phyloP scores from a whole-genome alignment of 2,797 vertebrate species.

The Uromys caudimaculatus region DNA sequence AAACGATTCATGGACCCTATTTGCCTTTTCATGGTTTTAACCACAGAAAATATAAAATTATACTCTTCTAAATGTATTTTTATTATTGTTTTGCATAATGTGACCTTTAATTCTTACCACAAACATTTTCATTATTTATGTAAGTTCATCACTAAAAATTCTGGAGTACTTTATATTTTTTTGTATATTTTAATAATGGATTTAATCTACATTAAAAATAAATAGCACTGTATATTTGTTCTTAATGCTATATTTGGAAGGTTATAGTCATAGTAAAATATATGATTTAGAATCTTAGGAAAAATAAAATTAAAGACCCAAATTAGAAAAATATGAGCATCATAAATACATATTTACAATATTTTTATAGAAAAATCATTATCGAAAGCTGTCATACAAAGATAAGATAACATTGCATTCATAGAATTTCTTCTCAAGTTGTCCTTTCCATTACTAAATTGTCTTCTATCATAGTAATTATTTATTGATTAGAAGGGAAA shows the following conservation, averaged over 20 bases:
- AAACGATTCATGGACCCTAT: not conserved
- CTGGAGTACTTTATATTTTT: not conserved
- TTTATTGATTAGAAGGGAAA: not conserved
- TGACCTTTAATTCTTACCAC: not conserved
- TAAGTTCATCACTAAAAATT: not conserved
- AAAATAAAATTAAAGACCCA: not conserved
- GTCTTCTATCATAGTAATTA: not conserved
- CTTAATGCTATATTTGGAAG: not conserved
- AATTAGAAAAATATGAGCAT: not conserved
- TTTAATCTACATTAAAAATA: not conserved
- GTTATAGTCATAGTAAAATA: not conserved
- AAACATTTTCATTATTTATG: not conserved
- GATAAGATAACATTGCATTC: not conserved
- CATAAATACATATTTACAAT: not conserved
- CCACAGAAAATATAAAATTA: not conserved
- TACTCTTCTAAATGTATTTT: not conserved
- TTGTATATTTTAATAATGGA: not conserved
- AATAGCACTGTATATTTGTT: not conserved
- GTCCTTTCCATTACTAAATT: constrained; percentile 7
- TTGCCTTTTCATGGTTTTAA: constrained; percentile 30
- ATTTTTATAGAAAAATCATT: not conserved
- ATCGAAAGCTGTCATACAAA: not conserved
- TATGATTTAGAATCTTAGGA: not conserved
- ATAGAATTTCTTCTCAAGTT: not conserved
- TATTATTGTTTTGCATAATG: constrained; percentile 33